phyloP scores from a whole-genome alignment of 2,113 vertebrate species.

The Ictalurus punctatus region DNA sequence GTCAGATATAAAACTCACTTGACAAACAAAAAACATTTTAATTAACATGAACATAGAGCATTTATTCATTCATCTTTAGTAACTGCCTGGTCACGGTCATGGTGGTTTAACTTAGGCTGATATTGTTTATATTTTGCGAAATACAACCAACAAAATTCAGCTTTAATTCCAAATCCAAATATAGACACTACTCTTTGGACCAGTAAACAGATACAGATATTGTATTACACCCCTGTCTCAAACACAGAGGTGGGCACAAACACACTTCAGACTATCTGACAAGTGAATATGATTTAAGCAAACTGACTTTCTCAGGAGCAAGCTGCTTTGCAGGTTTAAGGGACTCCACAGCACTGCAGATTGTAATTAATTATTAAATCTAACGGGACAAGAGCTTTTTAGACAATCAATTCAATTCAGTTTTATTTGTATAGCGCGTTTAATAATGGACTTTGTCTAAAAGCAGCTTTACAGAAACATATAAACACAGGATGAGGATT shows the following conservation, averaged over 20 bases:
- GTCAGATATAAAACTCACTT: background rate
- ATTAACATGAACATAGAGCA: background rate
- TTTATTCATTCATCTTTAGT: background rate
- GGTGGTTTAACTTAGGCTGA: background rate
- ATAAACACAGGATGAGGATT: too few species aligned
- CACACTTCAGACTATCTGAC: background rate
- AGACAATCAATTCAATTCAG: too few species aligned
- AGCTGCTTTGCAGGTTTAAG: slow-evolving; percentile 21
- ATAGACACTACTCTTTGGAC: background rate
- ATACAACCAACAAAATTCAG: background rate
- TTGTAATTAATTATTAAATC: slow-evolving; percentile 51
- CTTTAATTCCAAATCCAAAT: background rate
- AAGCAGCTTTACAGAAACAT: too few species aligned
- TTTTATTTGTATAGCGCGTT: too few species aligned
- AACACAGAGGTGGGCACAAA: background rate
- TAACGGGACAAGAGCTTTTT: slow-evolving; percentile 35
- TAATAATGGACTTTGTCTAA: too few species aligned
- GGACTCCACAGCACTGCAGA: slow-evolving; percentile 18
- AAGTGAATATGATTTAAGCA: slow-evolving; percentile 22
- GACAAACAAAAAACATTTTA: background rate
- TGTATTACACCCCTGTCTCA: too few species aligned
- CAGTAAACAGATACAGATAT: background rate
- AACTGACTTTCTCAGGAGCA: slow-evolving; percentile 24
- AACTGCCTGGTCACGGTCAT: background rate
- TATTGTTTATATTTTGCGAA: background rate